Conservation (phyloP, 2,888 invertebrate genomes). For the Bombylius major region DNA sequence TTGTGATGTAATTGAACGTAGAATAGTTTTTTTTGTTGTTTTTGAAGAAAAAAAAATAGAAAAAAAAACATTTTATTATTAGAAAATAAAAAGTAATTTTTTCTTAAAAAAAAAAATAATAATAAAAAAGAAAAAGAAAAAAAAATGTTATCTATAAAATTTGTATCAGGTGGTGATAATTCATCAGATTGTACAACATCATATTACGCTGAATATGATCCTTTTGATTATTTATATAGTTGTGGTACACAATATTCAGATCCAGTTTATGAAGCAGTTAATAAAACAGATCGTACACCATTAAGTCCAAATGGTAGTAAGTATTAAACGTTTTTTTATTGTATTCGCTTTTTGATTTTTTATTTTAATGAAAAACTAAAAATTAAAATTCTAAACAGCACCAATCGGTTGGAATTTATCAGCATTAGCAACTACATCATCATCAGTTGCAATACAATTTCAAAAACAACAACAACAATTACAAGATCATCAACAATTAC, state of each 20-base stretch:
- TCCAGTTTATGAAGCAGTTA: constrained; percentile 57
- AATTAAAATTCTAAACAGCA: constrained; percentile 12
- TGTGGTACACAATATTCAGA: constrained; percentile 52
- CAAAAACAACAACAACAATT: neutral
- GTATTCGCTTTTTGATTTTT: neutral
- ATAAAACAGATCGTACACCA: constrained; percentile 43
- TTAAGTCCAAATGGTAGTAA: constrained; percentile 35
- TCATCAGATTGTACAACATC: constrained; percentile 48
- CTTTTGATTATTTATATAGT: constrained; percentile 64
- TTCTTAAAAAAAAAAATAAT: too few species aligned
- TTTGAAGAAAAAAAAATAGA: too few species aligned
- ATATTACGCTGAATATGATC: constrained; percentile 64
- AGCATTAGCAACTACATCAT: neutral
- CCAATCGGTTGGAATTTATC: constrained; percentile 31
- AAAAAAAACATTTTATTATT: too few species aligned
- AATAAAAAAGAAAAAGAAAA: too few species aligned
- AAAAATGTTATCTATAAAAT: neutral
- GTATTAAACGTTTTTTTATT: neutral
- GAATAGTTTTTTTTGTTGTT: too few species aligned
- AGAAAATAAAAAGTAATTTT: too few species aligned
- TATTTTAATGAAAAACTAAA: too few species aligned
- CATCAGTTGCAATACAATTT: neutral
- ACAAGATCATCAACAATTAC: constrained; percentile 11
- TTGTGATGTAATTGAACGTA: too few species aligned
- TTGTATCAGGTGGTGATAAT: constrained; percentile 34